Evolutionary conservation across 2,888 invertebrate genomes (phyloP).

Genomic region (Drosophila prolongata): DNA sequence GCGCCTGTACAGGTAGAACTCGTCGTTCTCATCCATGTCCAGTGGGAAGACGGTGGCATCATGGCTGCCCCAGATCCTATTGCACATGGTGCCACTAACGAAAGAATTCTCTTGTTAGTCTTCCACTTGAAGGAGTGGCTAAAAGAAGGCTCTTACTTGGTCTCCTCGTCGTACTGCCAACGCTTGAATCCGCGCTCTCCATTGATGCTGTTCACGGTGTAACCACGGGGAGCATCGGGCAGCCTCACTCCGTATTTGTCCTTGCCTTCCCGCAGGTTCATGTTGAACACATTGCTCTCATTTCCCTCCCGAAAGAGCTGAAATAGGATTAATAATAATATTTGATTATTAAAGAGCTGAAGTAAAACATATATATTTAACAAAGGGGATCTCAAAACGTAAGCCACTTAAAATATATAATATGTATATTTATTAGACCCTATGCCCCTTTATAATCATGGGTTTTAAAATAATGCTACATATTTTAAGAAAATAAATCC

Average conservation of each 20-base stretch:
- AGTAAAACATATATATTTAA: too few species aligned
- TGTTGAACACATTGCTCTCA: constrained; percentile 85
- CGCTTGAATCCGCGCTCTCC: constrained; percentile 88
- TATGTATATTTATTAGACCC: too few species aligned
- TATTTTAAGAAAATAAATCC: too few species aligned
- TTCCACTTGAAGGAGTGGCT: background rate
- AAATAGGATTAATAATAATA: too few species aligned
- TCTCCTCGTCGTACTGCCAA: constrained; percentile 87
- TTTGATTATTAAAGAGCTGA: too few species aligned
- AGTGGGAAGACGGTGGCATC: constrained; percentile 91
- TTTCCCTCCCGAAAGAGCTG: constrained; percentile 88
- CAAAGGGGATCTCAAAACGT: too few species aligned
- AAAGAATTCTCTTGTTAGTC: too few species aligned
- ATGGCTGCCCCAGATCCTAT: constrained; percentile 88
- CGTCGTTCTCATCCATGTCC: constrained; percentile 85
- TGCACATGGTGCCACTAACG: constrained; percentile 87
- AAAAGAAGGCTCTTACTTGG: constrained; percentile 65
- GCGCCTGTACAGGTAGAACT: constrained; percentile 88
- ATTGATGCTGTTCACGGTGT: constrained; percentile 88
- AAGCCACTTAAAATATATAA: too few species aligned
- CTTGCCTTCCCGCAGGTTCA: constrained; percentile 85
- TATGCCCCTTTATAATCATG: too few species aligned
- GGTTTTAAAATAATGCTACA: too few species aligned
- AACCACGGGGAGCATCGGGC: constrained; percentile 82
- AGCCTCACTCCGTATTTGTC: constrained; percentile 48